Evolutionary conservation across 2,113 vertebrate species (phyloP).

Genomic region (Pelusios castaneus): DNA sequence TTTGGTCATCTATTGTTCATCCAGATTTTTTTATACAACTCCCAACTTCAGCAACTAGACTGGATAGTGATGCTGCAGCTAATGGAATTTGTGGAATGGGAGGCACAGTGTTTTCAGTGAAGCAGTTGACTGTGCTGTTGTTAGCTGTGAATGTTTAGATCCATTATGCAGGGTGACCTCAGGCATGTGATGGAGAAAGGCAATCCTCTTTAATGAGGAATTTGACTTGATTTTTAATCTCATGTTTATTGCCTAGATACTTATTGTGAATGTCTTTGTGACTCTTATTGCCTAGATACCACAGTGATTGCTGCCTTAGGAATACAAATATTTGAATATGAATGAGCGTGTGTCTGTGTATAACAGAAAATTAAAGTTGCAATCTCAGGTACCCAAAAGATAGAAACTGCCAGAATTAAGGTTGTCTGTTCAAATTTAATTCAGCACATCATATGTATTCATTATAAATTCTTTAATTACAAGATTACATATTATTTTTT

Average conservation of each 20-base stretch:
- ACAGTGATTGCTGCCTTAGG: background rate
- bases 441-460: background rate
- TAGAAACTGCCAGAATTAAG: background rate
- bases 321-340: background rate
- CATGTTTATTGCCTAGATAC: background rate
- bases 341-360: background rate
- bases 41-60: background rate
- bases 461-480: background rate
- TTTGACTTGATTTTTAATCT: background rate
- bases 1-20: background rate
- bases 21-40: background rate
- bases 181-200: background rate
- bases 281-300: background rate
- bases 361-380: background rate
- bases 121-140: background rate
- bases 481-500: background rate
- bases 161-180: background rate
- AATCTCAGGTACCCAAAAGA: slow-evolving; percentile 27
- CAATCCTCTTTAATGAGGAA: background rate
- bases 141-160: background rate
- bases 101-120: background rate
- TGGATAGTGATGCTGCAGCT: background rate
- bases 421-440: background rate
- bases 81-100: accelerated
- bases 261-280: background rate